These are phyloP conservation scores for Latrodectus elegans DNA, from an alignment of 2,888 invertebrate genomes.

Conservation along the genomic window DNA sequence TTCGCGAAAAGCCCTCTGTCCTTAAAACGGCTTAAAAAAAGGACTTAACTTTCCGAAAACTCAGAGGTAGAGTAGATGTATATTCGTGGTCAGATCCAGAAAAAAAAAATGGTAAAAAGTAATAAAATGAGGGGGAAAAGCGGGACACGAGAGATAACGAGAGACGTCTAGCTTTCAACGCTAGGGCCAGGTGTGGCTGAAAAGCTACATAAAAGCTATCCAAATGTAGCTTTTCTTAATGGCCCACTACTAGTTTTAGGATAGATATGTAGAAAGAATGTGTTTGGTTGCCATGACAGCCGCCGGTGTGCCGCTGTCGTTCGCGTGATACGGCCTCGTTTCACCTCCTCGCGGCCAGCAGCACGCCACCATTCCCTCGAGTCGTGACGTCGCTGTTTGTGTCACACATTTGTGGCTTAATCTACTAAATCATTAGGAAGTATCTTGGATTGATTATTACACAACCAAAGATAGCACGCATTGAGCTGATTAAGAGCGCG, in stretches of 20 bases:
- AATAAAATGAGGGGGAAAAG: neutral
- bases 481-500: too few species aligned
- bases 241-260: constrained; percentile 19
- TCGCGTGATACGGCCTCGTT: constrained; percentile 40
- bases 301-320: constrained; percentile 27
- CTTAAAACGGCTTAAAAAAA: too few species aligned
- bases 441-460: constrained; percentile 2
- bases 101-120: neutral
- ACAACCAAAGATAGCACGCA: neutral
- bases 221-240: constrained; percentile 50
- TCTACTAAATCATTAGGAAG: neutral
- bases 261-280: constrained; percentile 13
- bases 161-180: constrained; percentile 39
- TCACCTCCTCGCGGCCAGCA: constrained; percentile 16
- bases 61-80: neutral
- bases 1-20: too few species aligned
- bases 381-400: constrained; percentile 25
- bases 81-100: neutral
- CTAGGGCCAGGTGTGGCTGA: constrained; percentile 44
- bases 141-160: constrained; percentile 33
- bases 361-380: constrained; percentile 32
- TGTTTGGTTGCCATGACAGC: constrained; percentile 51
- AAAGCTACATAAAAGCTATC: constrained; percentile 56
- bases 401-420: constrained; percentile 10
- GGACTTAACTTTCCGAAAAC: too few species aligned